Evolutionary conservation across 2,797 vertebrate genomes (phyloP), one percentile per base, ranked within the genome.

Genomic region (Anguilla obscura): DNA sequence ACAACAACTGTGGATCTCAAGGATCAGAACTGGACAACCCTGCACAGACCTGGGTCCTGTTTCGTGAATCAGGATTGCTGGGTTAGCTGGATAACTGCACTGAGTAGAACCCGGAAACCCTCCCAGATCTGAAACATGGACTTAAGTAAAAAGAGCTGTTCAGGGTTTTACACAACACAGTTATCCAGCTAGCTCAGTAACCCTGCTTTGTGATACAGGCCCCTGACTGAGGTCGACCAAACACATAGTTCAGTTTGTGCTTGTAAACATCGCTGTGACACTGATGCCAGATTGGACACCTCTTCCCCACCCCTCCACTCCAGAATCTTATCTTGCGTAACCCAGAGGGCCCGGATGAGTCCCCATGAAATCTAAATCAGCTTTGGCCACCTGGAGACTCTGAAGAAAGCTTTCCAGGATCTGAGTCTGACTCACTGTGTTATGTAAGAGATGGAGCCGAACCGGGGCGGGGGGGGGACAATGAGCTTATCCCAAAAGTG

Each of bases 351-450:
- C 94, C 21, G 95, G 94, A 89, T 27, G 63, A 69, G 95, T 95
- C 45, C 94, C 93, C 0, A 95, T 94, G 66, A 96, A 89, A 87
- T 95, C 94, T 54, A 95, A 96, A 66, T 95, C 95, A 88, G 94
- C 93, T 90, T 93, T 95, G 86, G 93, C 90, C 50, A 95, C 91
- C 71, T 0, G 48, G 14, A 96, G 93, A 18, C 93, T 93, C 6
- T 89, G 95, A 66, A 93, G 93, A 0, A 96, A 0, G 83, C 96
- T 91, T 54, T 96, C 94, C 84, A 96, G 90, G 89, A 97, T 93
- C 89, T 87, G 93, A 56, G 84, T 89, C 95, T 94, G 88, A 92
- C 2, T 80, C 9, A 80, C 45, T 21, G 54, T 3, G 60, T 87
- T 85, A 84, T 50, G 71, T 80, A 86, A 85, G 82, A 86, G 10